Evolutionary conservation across 2,888 invertebrate genomes (phyloP), one percentile per base, ranked within the genome.

Genomic region (Gastracanthus pulcherrimus): DNA sequence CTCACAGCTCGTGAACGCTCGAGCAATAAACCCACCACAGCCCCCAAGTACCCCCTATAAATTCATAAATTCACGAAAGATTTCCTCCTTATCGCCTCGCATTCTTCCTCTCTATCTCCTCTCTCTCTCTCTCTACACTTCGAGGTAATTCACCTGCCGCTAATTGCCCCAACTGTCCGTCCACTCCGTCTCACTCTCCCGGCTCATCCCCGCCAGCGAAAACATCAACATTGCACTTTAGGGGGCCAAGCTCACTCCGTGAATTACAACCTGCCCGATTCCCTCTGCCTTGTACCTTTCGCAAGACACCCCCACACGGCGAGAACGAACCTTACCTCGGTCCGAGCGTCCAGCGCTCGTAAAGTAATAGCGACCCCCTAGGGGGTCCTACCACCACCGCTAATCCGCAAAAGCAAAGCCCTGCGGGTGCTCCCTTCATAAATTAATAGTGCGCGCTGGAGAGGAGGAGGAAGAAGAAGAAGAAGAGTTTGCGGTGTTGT

Each of bases 281-380:
- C 5, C 2, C 6, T 34, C 29, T 19, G 23, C 58, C 26, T 55
- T n/a, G n/a, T n/a, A n/a, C n/a, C 26, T 26, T 26, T 11, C 23
- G 51, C 55, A 55, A 19, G 26, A 55, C 23, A 23, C 55, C 23
- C 7, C 26, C 51, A n/a, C 11, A n/a, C 16, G 76, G 36, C 41
- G 48, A 66, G n/a, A n/a, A n/a, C n/a, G n/a, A n/a, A n/a, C n/a
- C n/a, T n/a, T n/a, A n/a, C n/a, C n/a, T n/a, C n/a, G n/a, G n/a
- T n/a, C n/a, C n/a, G n/a, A n/a, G n/a, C 81, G 71, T 72, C 81
- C 60, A 36, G 11, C 64, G 23, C 74, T 74, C 75, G 77, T 75
- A 75, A 78, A 78, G 38, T 78, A 78, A 82, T 78, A n/a, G n/a
- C n/a, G 81, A 75, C 48, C 69, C 38, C 70, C 26, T 55, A 55